Evolutionary conservation across 1,140 invertebrate genomes (phyloP).

Genomic region (Neelides sp.): DNA sequence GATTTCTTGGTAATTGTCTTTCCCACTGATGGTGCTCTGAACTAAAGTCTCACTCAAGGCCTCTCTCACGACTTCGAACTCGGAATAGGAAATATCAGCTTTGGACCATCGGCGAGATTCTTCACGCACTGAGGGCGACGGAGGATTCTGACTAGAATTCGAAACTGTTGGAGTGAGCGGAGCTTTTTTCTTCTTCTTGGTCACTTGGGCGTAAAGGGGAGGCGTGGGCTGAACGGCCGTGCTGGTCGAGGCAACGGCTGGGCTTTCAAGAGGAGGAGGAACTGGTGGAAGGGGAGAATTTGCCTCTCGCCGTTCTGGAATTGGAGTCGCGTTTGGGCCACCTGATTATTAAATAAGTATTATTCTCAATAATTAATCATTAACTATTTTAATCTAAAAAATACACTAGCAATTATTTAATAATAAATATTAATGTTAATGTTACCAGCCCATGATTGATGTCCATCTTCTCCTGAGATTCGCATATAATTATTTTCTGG

Average conservation of each 20-base stretch:
- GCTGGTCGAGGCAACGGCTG: neutral
- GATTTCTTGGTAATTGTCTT: conserved; percentile 12
- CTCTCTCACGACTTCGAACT: conserved; percentile 30
- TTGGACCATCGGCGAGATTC: conserved; percentile 29
- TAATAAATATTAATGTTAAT: neutral
- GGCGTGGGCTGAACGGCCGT: neutral
- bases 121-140: no score
- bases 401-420: neutral
- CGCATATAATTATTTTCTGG: conserved; percentile 27
- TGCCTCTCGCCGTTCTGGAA: conserved; percentile 28
- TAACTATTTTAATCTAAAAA: no score
- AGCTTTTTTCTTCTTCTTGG: conserved; percentile 28
- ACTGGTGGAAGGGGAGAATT: conserved; percentile 29
- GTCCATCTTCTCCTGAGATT: conserved; percentile 24
- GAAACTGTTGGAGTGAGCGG: conserved; percentile 22
- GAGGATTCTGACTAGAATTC: conserved; percentile 7
- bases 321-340: conserved; percentile 14
- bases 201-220: conserved; percentile 28
- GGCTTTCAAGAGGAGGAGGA: conserved; percentile 17
- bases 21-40: neutral
- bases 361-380: no score
- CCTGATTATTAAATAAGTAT: neutral
- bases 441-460: conserved; percentile 19
- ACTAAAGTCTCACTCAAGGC: conserved; percentile 8
- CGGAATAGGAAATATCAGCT: conserved; percentile 29